These are phyloP conservation scores for Hepsetus odoe DNA, from an alignment of 2,113 vertebrate species.

Conservation along the genomic window DNA sequence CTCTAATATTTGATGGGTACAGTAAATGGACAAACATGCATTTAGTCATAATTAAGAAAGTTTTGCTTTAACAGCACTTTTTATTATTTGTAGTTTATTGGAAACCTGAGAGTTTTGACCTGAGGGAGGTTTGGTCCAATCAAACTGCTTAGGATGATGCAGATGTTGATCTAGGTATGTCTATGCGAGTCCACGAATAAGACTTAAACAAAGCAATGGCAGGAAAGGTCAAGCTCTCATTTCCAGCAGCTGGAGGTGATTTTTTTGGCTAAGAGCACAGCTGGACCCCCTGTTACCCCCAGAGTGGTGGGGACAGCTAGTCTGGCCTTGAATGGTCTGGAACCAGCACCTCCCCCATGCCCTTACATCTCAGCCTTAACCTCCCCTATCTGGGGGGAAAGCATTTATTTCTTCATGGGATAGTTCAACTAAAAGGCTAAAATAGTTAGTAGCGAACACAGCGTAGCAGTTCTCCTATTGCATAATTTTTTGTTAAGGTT, in stretches of 20 bases:
- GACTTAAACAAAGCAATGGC: background rate
- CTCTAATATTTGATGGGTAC: too few species aligned
- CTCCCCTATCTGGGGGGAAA: background rate
- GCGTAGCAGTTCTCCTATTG: background rate
- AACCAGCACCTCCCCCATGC: conserved; percentile 3
- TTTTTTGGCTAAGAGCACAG: conserved; percentile 16
- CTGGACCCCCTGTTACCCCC: conserved; percentile 29
- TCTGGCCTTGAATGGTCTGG: conserved; percentile 31
- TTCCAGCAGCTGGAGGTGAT: conserved; percentile 39
- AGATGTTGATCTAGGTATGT: too few species aligned
- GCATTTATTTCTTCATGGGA: background rate
- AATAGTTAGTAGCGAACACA: background rate
- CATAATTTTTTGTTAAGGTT: too few species aligned
- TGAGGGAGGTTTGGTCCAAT: too few species aligned
- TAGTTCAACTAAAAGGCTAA: background rate
- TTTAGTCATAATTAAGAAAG: background rate
- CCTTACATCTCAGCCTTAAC: background rate
- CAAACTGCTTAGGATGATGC: background rate
- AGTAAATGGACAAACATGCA: too few species aligned
- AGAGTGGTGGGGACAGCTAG: conserved; percentile 12
- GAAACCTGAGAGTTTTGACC: conserved; percentile 25
- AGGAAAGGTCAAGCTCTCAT: background rate
- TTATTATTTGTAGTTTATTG: background rate
- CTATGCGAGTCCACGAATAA: conserved; percentile 3
- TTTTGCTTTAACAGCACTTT: background rate